Evolutionary conservation across 2,113 vertebrate genomes (phyloP).

Genomic region (Halcyon malimbica): DNA sequence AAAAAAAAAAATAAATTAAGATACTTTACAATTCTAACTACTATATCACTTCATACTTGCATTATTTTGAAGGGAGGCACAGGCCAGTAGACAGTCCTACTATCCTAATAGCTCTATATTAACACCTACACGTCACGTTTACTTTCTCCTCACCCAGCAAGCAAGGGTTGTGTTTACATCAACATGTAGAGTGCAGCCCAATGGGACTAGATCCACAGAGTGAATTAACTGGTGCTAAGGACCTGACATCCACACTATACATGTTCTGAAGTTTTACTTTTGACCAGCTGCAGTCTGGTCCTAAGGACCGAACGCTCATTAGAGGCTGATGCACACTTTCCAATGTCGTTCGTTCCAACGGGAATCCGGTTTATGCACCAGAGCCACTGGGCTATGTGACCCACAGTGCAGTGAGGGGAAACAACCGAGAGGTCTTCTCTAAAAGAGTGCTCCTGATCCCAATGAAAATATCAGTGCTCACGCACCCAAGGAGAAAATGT

Average conservation of each 20-base stretch:
- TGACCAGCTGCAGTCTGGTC: neutral
- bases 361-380: neutral
- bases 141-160: neutral
- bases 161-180: neutral
- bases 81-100: neutral
- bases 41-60: neutral
- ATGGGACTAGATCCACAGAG: neutral
- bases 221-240: neutral
- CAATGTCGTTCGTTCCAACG: neutral
- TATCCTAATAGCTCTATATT: neutral
- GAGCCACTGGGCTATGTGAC: neutral
- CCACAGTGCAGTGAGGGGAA: neutral
- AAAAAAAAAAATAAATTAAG: neutral
- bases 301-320: neutral
- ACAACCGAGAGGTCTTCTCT: conserved; percentile 8
- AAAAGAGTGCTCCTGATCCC: neutral
- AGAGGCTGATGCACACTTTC: neutral
- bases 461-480: neutral
- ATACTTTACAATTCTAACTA: neutral
- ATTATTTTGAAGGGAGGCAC: neutral
- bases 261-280: neutral
- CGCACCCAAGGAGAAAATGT: neutral
- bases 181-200: neutral
- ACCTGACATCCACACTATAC: neutral
- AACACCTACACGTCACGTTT: neutral